A percentile compares a stretch with the other conserved stretches of the same genome.
These are phyloP conservation scores for Lagopus muta DNA, from an alignment of 2,113 vertebrate species.

Conservation along the genomic window DNA sequence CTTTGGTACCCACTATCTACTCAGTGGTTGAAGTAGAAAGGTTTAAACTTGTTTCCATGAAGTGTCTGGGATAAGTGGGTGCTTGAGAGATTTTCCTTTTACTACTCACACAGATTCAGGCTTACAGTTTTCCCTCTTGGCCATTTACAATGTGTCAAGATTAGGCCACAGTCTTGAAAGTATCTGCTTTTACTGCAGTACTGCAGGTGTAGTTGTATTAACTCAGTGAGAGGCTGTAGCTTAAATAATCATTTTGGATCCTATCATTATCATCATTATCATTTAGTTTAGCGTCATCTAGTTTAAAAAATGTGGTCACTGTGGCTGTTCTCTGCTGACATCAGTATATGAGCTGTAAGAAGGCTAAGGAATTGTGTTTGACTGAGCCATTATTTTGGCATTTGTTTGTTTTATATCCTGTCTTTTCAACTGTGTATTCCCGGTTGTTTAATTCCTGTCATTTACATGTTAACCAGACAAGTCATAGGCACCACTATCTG, in stretches of 20 bases:
- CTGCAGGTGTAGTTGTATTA: neutral
- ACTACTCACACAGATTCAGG: neutral
- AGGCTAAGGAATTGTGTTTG: neutral
- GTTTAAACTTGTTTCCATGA: neutral
- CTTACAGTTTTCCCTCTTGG: neutral
- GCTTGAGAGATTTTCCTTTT: neutral
- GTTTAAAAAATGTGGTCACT: neutral
- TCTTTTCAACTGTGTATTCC: neutral
- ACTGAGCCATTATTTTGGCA: neutral
- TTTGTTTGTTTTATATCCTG: neutral
- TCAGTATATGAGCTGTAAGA: neutral
- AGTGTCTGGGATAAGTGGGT: neutral
- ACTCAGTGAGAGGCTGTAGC: neutral
- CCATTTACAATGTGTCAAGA: neutral
- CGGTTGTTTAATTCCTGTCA: neutral
- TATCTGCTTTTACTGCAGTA: neutral
- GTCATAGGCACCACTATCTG: neutral
- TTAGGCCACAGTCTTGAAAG: neutral
- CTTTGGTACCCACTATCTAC: neutral
- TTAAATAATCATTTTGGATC: neutral
- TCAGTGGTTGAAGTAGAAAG: neutral
- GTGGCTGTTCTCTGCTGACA: neutral
- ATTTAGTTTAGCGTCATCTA: neutral
- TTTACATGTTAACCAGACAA: neutral
- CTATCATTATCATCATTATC: neutral